These are phyloP conservation scores for Athalia circularis DNA, from an alignment of 2,888 invertebrate genomes.

Conservation along the genomic window DNA sequence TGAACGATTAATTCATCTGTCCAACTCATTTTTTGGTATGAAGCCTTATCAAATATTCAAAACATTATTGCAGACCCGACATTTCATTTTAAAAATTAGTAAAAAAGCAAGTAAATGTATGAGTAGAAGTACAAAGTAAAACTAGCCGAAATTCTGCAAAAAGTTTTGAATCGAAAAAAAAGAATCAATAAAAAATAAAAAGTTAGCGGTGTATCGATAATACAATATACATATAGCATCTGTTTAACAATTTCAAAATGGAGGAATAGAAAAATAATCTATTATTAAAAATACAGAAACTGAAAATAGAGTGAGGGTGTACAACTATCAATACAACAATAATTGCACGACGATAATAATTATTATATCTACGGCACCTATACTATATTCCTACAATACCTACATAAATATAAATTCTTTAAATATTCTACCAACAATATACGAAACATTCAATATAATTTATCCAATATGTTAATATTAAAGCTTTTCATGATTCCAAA, in stretches of 20 bases:
- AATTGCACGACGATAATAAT: too few species aligned
- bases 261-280: neutral
- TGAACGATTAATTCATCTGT: too few species aligned
- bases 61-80: conserved; percentile 3
- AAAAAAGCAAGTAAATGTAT: neutral
- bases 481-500: conserved; percentile 32
- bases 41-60: too few species aligned
- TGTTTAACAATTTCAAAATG: too few species aligned
- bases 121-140: neutral
- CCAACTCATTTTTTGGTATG: too few species aligned
- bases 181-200: neutral
- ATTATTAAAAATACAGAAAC: neutral
- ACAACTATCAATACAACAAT: too few species aligned
- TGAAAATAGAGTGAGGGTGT: too few species aligned
- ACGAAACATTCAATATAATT: conserved; percentile 46
- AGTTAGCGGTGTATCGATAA: neutral
- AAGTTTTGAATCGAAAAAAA: neutral
- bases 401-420: neutral
- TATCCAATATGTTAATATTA: conserved; percentile 13
- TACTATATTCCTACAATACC: too few species aligned
- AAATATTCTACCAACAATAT: conserved; percentile 48
- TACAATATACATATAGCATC: neutral
- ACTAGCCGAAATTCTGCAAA: neutral
- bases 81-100: neutral
- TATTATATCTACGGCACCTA: too few species aligned